Base-by-base conservation (phyloP, 2,797 vertebrate genomes). In the Austrolebias charrua region DNA sequence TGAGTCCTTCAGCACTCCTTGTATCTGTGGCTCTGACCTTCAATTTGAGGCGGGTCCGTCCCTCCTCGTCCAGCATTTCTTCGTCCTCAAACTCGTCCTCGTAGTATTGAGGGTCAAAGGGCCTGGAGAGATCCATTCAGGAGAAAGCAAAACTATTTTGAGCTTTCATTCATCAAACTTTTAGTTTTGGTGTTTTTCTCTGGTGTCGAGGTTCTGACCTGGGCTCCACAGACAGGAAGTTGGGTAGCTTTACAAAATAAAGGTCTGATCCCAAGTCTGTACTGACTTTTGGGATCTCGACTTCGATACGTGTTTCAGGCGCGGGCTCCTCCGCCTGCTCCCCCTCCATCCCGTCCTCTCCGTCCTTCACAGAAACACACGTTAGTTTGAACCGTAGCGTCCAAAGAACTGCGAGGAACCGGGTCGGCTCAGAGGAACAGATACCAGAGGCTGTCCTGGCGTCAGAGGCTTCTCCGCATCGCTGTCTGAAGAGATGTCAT, bases 81-180 rank as follows among this genome's bases (percentile, higher is more conserved):
- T 99, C 97, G 86, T 99, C 98, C 91, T 99, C 97, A 94, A 99
- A 99, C 86, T 99, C 97, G 91, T 99, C 98, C 84, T 99, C 98
- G 45, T 99, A 99, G 85, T 99, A 99, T 70, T 99, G 98, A 64
- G 98, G 95, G 82, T 99, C 98, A 88, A 99, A 99, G 14, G 97
- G 98, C 65, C 98, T 99, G 75, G 5, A 81, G 51, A 85, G 42
- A 71, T 4, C 61, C 3, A 73, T n/a, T 33, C 55, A 7, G 16
- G 18, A 48, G 14, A 29, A 56, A 55, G 40, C 13, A 0, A 50
- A 55, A 1, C 5, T 2, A 3, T 48, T 59, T 13, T 20, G 5
- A 4, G 31, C 12, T 61, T 43, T 5, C 24, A 16, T 20, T 38
- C 35, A 11, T 29, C 14, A 60, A 13, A 7, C 1, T 4, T 33